These are phyloP conservation scores for Euproctis similis DNA, from an alignment of 2,888 invertebrate species.

Conservation along the genomic window DNA sequence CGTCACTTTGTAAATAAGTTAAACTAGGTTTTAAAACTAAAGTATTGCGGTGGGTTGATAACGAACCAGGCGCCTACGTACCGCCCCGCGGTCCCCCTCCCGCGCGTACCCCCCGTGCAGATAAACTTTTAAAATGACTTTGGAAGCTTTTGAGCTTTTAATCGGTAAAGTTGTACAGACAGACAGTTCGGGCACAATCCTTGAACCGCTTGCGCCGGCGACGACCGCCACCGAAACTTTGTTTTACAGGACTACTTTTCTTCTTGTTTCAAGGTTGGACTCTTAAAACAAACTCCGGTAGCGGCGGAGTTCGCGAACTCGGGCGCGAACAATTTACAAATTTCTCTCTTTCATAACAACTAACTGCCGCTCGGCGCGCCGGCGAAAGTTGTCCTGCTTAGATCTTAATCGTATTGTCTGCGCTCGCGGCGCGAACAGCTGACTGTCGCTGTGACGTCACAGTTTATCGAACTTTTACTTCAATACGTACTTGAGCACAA, in stretches of 20 bases:
- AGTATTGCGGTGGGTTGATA: slow-evolving; percentile 67
- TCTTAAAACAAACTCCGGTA: slow-evolving; percentile 78
- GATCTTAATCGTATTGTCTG: slow-evolving; percentile 77
- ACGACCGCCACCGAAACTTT: slow-evolving; percentile 77
- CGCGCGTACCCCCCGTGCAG: slow-evolving; percentile 63
- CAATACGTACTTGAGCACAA: slow-evolving; percentile 42
- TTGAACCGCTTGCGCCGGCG: slow-evolving; percentile 77
- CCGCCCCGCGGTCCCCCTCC: slow-evolving; percentile 39
- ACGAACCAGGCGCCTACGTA: slow-evolving; percentile 56
- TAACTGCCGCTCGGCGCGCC: slow-evolving; percentile 76
- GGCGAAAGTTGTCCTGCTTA: slow-evolving; percentile 77
- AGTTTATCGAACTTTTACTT: slow-evolving; percentile 57
- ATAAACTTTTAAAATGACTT: slow-evolving; percentile 78
- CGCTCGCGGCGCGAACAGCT: slow-evolving; percentile 72
- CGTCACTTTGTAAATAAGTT: slow-evolving; percentile 69
- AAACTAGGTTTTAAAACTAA: slow-evolving; percentile 70
- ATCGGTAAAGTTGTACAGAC: slow-evolving; percentile 78
- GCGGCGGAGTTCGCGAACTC: slow-evolving; percentile 77
- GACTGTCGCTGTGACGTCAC: slow-evolving; percentile 67
- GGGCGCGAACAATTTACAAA: slow-evolving; percentile 78
- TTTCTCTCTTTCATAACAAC: slow-evolving; percentile 78
- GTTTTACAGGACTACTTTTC: slow-evolving; percentile 78
- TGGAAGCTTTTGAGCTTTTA: slow-evolving; percentile 78
- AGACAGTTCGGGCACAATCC: slow-evolving; percentile 77
- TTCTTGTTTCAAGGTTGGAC: slow-evolving; percentile 78